A percentile compares a stretch with the other conserved stretches of the same genome.
phyloP scores from a whole-genome alignment of 2,888 invertebrate genomes.

The Pharmacophagus antenor region DNA sequence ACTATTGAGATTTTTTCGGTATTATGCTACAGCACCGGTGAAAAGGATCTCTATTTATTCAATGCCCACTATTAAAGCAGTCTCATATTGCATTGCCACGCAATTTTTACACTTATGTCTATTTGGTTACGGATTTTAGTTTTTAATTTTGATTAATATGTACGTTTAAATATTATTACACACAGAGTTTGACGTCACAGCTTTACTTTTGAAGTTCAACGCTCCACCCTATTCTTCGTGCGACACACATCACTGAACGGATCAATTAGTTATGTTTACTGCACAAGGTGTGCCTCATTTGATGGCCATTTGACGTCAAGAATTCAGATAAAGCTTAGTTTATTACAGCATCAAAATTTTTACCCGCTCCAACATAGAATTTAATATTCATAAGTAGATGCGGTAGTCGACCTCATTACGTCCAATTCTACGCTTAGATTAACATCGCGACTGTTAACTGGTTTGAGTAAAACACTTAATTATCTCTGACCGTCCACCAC shows the following conservation, averaged over 20 bases:
- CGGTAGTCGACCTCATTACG: conserved; percentile 71
- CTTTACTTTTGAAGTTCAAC: conserved; percentile 32
- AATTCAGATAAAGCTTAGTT: conserved; percentile 40
- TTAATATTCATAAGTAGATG: conserved; percentile 68
- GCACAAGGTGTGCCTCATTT: conserved; percentile 35
- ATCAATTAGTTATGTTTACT: conserved; percentile 41
- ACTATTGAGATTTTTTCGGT: conserved; percentile 57
- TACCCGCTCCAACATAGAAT: conserved; percentile 50
- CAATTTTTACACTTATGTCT: conserved; percentile 11
- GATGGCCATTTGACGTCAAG: conserved; percentile 41
- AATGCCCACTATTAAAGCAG: conserved; percentile 25
- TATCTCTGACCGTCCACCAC: conserved; percentile 47
- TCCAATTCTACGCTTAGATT: conserved; percentile 63
- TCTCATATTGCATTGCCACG: background rate
- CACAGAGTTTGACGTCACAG: conserved; percentile 12
- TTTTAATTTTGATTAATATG: conserved; percentile 2
- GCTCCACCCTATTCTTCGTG: conserved; percentile 37
- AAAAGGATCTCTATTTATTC: conserved; percentile 53
- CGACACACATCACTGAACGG: conserved; percentile 35
- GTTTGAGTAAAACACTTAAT: conserved; percentile 65
- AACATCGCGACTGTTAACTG: conserved; percentile 49
- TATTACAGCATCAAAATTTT: conserved; percentile 47
- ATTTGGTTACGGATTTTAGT: background rate
- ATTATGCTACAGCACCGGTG: conserved; percentile 55
- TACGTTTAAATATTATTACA: conserved; percentile 14